Evolutionary conservation across 2,113 vertebrate species (phyloP).

Genomic region (Heterotilapia buettikoferi): DNA sequence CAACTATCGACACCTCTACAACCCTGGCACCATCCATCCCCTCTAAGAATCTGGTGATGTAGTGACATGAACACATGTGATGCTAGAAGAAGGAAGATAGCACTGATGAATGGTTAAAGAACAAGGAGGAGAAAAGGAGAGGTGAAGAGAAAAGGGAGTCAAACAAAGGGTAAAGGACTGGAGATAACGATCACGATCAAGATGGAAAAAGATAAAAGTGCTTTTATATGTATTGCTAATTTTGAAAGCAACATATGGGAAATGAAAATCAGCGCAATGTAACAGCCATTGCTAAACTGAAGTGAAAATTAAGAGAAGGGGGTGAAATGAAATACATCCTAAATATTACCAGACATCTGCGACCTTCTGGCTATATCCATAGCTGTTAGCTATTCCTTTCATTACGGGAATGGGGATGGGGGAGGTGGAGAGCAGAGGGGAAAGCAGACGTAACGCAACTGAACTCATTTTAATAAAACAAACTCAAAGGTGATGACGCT

Average conservation of each 20-base stretch:
- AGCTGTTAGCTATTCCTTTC: neutral
- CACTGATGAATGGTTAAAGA: neutral
- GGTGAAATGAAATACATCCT: neutral
- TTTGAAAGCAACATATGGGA: neutral
- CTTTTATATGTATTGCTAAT: neutral
- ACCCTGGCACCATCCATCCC: conserved; percentile 33
- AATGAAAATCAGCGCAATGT: neutral
- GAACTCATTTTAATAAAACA: conserved; percentile 39
- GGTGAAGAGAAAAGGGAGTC: conserved; percentile 6
- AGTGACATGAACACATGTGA: neutral
- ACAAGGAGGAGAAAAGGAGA: neutral
- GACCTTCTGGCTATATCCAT: neutral
- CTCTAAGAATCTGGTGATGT: conserved; percentile 41
- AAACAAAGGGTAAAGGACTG: neutral
- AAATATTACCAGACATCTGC: neutral
- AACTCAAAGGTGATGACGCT: conserved; percentile 6
- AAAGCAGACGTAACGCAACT: conserved; percentile 3
- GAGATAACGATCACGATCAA: neutral
- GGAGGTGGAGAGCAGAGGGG: neutral
- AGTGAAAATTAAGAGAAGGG: neutral
- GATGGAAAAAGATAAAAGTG: neutral
- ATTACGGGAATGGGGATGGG: neutral
- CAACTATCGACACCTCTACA: conserved; percentile 22
- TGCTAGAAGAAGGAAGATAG: neutral
- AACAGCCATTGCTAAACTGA: neutral